Evolutionary conservation across 2,797 vertebrate species (phyloP).

Genomic region (Chelonia mydas): DNA sequence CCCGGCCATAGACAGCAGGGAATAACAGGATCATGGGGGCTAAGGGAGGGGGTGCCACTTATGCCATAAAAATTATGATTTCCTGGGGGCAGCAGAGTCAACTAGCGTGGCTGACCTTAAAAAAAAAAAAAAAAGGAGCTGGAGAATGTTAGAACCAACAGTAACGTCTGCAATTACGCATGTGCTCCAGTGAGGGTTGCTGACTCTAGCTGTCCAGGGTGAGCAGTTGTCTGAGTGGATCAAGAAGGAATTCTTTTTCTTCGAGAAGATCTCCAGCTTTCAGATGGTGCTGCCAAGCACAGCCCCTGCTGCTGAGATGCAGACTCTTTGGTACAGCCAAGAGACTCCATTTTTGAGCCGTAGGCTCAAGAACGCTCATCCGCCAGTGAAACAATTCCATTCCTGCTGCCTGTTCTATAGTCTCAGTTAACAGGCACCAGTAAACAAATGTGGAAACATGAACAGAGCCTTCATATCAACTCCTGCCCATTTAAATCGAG

Average conservation of each 20-base stretch:
- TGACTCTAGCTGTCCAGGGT: background rate
- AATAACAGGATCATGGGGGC: no score
- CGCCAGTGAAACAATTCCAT: background rate
- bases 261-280: background rate
- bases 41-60: no score
- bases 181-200: background rate
- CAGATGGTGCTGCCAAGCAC: background rate
- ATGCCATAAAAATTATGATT: no score
- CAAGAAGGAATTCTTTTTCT: background rate
- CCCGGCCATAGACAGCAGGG: background rate
- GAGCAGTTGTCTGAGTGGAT: background rate
- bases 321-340: background rate
- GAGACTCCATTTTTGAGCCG: accelerated
- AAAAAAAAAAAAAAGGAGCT: background rate
- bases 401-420: background rate
- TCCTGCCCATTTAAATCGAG: background rate
- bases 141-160: background rate
- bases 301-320: background rate
- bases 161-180: background rate
- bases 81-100: background rate
- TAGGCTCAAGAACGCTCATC: background rate
- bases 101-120: background rate
- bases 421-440: background rate
- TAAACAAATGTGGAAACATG: background rate
- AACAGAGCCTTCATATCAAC: background rate